These are phyloP conservation scores for Peromyscus attwateri DNA, from an alignment of 2,797 vertebrate species.

Conservation along the genomic window DNA sequence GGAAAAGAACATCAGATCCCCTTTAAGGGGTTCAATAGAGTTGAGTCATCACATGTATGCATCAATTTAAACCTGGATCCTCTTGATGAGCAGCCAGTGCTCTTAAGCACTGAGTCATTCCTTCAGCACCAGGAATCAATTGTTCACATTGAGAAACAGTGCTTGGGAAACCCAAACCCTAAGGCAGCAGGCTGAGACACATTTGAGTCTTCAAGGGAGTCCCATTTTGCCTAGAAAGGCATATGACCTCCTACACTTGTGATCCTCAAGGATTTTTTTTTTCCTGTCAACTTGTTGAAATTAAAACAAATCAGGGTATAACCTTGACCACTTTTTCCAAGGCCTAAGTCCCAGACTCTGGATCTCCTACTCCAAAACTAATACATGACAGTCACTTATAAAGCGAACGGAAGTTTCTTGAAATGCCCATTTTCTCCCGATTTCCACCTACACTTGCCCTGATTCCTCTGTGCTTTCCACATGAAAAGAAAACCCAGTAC, in stretches of 20 bases:
- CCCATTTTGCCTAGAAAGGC: background rate
- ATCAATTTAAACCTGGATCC: background rate
- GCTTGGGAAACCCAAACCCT: background rate
- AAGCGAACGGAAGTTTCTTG: background rate
- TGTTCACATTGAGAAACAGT: background rate
- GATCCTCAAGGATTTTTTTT: background rate
- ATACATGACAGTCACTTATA: background rate
- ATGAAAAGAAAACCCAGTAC: background rate
- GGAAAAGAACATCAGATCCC: background rate
- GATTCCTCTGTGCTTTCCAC: background rate
- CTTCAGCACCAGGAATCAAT: background rate
- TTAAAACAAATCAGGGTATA: background rate
- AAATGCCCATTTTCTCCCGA: background rate
- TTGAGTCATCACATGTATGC: background rate
- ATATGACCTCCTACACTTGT: background rate
- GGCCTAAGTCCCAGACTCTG: background rate
- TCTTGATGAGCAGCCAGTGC: background rate
- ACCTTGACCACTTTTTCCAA: background rate
- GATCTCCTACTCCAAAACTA: background rate
- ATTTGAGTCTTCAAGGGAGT: background rate
- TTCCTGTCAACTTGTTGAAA: background rate
- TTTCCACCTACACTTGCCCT: background rate
- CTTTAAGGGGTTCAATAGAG: background rate
- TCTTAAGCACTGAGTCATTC: background rate
- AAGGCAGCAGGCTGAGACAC: background rate